Percentiles rank a stretch among this genome's conserved stretches.
Evolutionary conservation across 2,113 vertebrate species (phyloP).

Genomic region (Merops nubicus): DNA sequence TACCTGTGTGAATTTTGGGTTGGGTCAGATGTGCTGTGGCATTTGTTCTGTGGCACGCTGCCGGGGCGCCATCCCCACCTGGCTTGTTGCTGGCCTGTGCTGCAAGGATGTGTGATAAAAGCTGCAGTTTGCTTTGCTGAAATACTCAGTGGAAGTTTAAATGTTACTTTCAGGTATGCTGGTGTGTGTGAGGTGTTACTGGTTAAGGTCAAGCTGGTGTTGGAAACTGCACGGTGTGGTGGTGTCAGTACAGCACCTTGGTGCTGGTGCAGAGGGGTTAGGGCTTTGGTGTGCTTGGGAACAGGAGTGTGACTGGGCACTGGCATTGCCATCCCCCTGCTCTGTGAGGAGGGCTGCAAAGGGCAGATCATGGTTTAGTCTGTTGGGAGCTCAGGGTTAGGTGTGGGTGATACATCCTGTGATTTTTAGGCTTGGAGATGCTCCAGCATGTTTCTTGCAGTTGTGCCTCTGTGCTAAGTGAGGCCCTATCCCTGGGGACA

Average conservation of each 20-base stretch:
- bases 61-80: background rate
- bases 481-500: too few relatives aligned
- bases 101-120: background rate
- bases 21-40: background rate
- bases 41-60: background rate
- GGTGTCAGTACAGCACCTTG: background rate
- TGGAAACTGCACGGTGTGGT: background rate
- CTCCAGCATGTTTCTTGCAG: fast-evolving
- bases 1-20: background rate
- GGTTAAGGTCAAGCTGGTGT: background rate
- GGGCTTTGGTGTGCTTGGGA: background rate
- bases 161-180: fast-evolving
- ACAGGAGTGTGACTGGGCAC: background rate
- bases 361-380: background rate
- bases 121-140: background rate
- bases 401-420: background rate
- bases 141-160: background rate
- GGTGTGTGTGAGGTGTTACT: fast-evolving
- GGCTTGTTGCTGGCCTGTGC: too few relatives aligned
- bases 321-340: fast-evolving
- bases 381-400: background rate
- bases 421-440: background rate
- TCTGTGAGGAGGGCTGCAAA: background rate
- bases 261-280: fast-evolving
- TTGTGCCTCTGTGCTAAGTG: background rate